Percentiles rank a stretch among this genome's conserved stretches.
These are phyloP conservation scores for Troides oblongomaculatus DNA, from an alignment of 2,888 invertebrate species.

Conservation along the genomic window DNA sequence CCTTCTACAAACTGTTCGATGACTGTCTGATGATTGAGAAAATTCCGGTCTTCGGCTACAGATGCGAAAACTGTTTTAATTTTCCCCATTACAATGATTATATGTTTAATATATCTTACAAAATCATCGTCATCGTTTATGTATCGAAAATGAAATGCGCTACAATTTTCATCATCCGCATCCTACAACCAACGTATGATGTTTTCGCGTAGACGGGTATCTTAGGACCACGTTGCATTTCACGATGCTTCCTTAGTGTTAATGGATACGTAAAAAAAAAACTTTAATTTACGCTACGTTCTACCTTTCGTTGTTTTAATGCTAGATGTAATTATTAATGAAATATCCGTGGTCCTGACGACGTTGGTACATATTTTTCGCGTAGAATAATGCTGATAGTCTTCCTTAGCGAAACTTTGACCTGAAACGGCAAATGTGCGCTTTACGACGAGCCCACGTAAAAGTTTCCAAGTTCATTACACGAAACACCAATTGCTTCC, in stretches of 20 bases:
- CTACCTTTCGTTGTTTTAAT: constrained; percentile 38
- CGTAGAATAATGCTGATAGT: constrained; percentile 25
- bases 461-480: constrained; percentile 6
- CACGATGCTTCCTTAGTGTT: constrained; percentile 61
- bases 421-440: constrained; percentile 1
- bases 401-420: constrained; percentile 25
- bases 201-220: constrained; percentile 11
- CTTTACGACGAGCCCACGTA: constrained; percentile 2
- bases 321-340: constrained; percentile 36
- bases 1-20: no score
- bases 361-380: constrained; percentile 7
- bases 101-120: no score
- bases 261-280: constrained; percentile 49
- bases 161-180: constrained; percentile 27
- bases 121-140: background rate
- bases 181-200: constrained; percentile 9
- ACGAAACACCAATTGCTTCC: constrained; percentile 10
- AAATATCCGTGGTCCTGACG: constrained; percentile 12
- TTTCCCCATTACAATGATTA: no score
- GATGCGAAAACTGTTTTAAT: no score
- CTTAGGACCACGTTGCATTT: constrained; percentile 37
- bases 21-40: no score
- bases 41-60: no score
- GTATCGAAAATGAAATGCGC: constrained; percentile 21
- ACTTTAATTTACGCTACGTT: constrained; percentile 36